These are phyloP conservation scores for Crypturellus tataupa DNA, from an alignment of 2,797 vertebrate genomes.

Conservation along the genomic window DNA sequence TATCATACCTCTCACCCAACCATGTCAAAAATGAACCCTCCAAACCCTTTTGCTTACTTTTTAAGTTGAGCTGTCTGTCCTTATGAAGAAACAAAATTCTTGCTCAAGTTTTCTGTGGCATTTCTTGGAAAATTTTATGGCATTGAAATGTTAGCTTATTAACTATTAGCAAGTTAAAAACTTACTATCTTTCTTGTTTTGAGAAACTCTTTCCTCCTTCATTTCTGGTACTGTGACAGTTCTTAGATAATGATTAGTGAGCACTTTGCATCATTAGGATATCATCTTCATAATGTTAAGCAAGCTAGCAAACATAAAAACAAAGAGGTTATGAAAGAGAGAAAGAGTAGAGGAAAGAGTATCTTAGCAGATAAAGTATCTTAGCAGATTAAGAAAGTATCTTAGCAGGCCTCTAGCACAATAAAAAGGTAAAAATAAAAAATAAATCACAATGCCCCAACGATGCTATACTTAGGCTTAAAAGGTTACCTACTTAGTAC, in stretches of 20 bases:
- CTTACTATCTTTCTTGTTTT: not conserved
- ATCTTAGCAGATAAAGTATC: too few relatives aligned
- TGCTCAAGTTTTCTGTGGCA: not conserved
- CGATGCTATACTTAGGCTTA: not conserved
- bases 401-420: not conserved
- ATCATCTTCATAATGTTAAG: not conserved
- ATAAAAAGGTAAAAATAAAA: not conserved
- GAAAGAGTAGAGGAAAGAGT: not conserved
- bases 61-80: not conserved
- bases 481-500: not conserved
- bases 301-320: not conserved
- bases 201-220: not conserved
- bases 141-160: not conserved
- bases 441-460: fast-evolving
- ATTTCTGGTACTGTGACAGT: not conserved
- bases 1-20: not conserved
- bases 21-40: not conserved
- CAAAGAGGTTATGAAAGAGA: not conserved
- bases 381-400: not conserved
- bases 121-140: not conserved
- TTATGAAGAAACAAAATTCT: not conserved
- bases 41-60: not conserved
- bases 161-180: not conserved
- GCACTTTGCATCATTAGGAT: not conserved
- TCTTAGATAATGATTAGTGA: not conserved